A percentile compares a stretch with the other conserved stretches of the same genome.
Evolutionary conservation across 2,797 vertebrate species (phyloP).

Genomic region (Malacoctenus gilli): DNA sequence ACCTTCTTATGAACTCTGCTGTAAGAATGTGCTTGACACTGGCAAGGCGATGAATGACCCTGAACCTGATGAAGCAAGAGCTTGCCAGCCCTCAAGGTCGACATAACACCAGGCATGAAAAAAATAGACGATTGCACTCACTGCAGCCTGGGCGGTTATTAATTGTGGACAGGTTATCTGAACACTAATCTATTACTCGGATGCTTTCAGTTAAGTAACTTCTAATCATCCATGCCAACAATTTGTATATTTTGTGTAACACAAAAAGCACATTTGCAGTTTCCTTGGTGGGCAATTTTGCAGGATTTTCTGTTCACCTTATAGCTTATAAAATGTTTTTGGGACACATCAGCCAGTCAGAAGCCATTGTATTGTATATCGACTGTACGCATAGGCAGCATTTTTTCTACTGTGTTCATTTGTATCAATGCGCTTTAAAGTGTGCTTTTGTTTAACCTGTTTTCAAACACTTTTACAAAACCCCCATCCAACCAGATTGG

Average conservation of each 20-base stretch:
- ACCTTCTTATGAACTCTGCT: constrained; percentile 19
- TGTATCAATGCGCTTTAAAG: too few relatives aligned
- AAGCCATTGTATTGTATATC: too few relatives aligned
- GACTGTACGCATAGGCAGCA: too few relatives aligned
- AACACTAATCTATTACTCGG: constrained; percentile 5
- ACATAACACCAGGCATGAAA: constrained; percentile 23
- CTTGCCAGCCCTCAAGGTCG: constrained; percentile 28
- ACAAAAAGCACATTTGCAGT: background rate
- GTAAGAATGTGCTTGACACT: constrained; percentile 31
- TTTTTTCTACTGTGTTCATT: too few relatives aligned
- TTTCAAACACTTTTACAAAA: too few relatives aligned
- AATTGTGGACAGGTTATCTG: background rate
- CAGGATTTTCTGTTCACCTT: background rate
- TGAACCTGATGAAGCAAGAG: constrained; percentile 26
- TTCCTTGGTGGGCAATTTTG: too few relatives aligned
- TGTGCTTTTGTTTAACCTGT: too few relatives aligned
- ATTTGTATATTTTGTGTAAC: background rate
- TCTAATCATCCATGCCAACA: background rate
- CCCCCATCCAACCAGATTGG: too few relatives aligned
- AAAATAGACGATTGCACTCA: constrained; percentile 15
- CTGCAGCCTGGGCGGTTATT: constrained; percentile 29
- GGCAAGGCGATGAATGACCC: constrained; percentile 24
- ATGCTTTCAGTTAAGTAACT: background rate
- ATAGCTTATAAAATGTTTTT: too few relatives aligned
- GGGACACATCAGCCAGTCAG: too few relatives aligned